Conservation (phyloP, 1,140 invertebrate genomes). For the Pogonus chalceus region DNA sequence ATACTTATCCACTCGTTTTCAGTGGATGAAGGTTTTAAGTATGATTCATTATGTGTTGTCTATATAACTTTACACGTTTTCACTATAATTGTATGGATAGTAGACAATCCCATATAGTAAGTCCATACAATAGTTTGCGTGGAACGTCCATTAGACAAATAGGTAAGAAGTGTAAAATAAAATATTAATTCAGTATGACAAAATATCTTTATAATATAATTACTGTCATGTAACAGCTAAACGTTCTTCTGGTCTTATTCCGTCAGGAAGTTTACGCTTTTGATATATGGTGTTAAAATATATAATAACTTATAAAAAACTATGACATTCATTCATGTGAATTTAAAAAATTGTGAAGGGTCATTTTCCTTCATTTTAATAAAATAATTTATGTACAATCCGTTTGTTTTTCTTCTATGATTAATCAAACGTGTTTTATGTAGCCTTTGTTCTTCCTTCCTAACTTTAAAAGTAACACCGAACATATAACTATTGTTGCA, state of each 20-base stretch:
- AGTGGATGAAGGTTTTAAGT: slow-evolving; percentile 17
- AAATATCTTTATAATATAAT: slow-evolving; percentile 9
- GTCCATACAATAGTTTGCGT: slow-evolving; percentile 19
- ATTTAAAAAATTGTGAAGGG: background rate
- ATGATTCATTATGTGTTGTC: slow-evolving; percentile 19
- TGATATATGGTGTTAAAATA: background rate
- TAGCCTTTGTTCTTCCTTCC: too few species aligned
- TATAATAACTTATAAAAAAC: background rate
- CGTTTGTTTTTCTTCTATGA: too few species aligned
- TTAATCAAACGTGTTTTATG: too few species aligned
- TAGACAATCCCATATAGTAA: slow-evolving; percentile 24
- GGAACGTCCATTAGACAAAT: slow-evolving; percentile 11
- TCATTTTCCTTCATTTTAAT: background rate
- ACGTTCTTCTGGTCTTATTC: slow-evolving; percentile 9
- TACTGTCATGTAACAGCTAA: slow-evolving; percentile 12
- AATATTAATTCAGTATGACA: too few species aligned
- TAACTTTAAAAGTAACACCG: too few species aligned
- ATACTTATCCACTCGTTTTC: slow-evolving; percentile 13
- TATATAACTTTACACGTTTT: slow-evolving; percentile 24
- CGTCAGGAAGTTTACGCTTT: background rate
- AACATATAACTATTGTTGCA: too few species aligned
- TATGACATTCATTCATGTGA: background rate
- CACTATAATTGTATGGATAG: slow-evolving; percentile 23
- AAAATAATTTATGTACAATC: too few species aligned
- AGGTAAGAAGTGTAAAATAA: too few species aligned